Evolutionary conservation across 2,797 vertebrate genomes (phyloP).

Genomic region (Acomys russatus): DNA sequence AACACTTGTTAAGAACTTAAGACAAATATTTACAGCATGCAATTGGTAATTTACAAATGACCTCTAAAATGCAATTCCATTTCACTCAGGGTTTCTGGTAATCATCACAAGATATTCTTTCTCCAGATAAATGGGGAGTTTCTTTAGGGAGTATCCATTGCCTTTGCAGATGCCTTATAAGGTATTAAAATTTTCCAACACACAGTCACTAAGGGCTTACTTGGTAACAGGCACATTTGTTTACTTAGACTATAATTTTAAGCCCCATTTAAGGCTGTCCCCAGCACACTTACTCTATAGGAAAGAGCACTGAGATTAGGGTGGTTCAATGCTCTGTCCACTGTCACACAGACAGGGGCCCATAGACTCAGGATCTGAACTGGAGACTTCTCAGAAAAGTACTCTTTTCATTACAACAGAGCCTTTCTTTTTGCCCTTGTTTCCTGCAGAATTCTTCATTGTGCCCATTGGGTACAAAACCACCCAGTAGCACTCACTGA

Average conservation of each 20-base stretch:
- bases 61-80: slow-evolving; percentile 11
- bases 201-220: not conserved
- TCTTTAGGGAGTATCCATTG: not conserved
- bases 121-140: not conserved
- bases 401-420: not conserved
- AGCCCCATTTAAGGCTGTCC: not conserved
- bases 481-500: not conserved
- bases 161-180: not conserved
- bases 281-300: not conserved
- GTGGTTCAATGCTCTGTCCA: not conserved
- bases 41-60: not conserved
- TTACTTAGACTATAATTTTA: slow-evolving; percentile 14
- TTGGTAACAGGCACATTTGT: not conserved
- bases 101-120: not conserved
- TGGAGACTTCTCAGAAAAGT: not conserved
- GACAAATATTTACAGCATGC: not conserved
- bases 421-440: not conserved
- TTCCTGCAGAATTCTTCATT: slow-evolving; percentile 15
- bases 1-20: not conserved
- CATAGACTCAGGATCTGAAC: slow-evolving; percentile 3
- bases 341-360: not conserved
- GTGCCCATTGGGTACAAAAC: not conserved
- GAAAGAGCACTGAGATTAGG: not conserved
- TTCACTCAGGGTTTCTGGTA: slow-evolving; percentile 16
- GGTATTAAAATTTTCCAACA: not conserved